Conservation (phyloP, 2,113 vertebrate genomes). For the Ceyx melanurus region DNA sequence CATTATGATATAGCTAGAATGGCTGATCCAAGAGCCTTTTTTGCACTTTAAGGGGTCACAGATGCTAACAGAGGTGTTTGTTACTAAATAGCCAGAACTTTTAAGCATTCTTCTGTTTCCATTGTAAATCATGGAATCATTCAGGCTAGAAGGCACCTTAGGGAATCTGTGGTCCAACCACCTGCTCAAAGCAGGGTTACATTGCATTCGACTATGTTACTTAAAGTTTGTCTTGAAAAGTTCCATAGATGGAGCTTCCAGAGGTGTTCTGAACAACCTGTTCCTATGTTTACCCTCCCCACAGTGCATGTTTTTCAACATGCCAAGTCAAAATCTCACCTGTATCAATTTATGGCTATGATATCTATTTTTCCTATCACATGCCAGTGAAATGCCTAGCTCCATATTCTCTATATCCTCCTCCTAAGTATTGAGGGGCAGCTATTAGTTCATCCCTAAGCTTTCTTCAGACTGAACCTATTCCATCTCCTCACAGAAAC, state of each 20-base stretch:
- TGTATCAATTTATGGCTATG: not conserved
- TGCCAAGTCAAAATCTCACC: not conserved
- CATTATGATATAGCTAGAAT: not conserved
- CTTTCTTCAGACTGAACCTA: not conserved
- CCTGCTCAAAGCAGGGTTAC: not conserved
- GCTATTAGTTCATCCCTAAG: not conserved
- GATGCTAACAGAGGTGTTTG: not conserved
- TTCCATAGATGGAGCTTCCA: not conserved
- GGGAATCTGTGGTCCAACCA: not conserved
- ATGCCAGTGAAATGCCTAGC: not conserved
- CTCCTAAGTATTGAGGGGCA: accelerated
- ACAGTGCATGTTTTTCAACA: not conserved
- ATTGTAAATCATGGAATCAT: not conserved
- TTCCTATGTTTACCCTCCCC: not conserved
- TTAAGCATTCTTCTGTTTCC: not conserved
- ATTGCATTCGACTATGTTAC: accelerated
- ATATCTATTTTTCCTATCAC: not conserved
- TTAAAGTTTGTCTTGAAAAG: not conserved
- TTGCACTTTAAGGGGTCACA: not conserved
- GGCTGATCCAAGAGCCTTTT: not conserved
- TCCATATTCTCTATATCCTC: not conserved
- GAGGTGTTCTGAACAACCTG: not conserved
- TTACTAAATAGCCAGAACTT: not conserved
- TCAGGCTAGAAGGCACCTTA: not conserved
- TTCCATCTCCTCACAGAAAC: not conserved